Conservation (phyloP, 1,140 invertebrate genomes). For the Pseudomyrmex sp. region DNA sequence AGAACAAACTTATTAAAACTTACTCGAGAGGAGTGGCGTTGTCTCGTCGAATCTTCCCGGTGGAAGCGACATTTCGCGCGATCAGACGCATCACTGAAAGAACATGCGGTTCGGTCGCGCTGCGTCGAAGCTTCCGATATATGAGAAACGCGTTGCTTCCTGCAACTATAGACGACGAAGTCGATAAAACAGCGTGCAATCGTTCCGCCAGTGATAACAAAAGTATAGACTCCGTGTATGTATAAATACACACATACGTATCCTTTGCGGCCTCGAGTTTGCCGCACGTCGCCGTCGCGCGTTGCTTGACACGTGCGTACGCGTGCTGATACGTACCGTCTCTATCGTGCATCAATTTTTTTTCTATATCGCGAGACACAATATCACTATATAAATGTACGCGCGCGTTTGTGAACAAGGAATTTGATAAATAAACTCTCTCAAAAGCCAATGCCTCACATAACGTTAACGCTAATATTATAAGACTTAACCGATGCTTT, state of each 20-base stretch:
- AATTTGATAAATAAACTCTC: slow-evolving; percentile 1
- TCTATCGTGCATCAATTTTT: background rate
- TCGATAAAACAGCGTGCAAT: slow-evolving; percentile 39
- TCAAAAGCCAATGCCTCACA: background rate
- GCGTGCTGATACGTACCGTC: background rate
- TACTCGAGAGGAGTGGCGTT: slow-evolving; percentile 67
- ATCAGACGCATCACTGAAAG: background rate
- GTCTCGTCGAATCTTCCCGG: slow-evolving; percentile 31
- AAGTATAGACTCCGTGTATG: too few species aligned
- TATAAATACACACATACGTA: background rate
- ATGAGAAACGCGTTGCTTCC: background rate
- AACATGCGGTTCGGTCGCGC: background rate
- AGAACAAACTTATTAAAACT: slow-evolving; percentile 42
- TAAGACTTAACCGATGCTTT: too few species aligned
- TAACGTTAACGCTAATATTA: too few species aligned
- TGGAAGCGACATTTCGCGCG: slow-evolving; percentile 39
- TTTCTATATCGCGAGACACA: slow-evolving; percentile 1
- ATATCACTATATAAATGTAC: background rate
- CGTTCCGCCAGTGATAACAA: background rate
- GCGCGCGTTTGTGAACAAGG: background rate
- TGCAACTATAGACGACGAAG: slow-evolving; percentile 1
- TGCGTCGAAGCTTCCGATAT: background rate
- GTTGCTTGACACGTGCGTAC: background rate
- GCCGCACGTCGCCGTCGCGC: too few species aligned
- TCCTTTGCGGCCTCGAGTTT: background rate